These are phyloP conservation scores for Caenorhabditis japonica DNA, from an alignment of 2,888 invertebrate genomes.

Conservation along the genomic window DNA sequence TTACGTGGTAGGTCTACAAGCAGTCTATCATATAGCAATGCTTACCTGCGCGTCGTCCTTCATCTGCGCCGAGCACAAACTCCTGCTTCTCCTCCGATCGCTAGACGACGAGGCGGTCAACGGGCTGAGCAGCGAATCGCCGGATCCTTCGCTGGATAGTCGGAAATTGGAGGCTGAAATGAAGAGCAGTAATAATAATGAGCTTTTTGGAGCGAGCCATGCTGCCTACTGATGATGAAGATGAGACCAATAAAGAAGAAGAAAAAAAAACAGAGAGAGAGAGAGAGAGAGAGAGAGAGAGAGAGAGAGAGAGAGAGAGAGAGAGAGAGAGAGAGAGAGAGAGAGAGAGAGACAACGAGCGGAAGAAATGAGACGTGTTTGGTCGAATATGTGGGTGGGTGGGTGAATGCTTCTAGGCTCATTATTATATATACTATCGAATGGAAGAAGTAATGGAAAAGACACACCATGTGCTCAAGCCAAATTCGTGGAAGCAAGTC, in stretches of 20 bases:
- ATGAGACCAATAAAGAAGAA: constrained; percentile 14
- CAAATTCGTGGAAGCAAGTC: no score
- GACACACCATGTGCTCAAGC: no score
- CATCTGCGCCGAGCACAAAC: constrained; percentile 71
- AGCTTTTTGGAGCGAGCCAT: no score
- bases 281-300: no score
- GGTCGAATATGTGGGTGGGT: constrained; percentile 1
- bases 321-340: no score
- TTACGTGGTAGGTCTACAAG: no score
- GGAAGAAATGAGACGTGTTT: constrained; percentile 30
- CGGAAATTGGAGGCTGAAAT: constrained; percentile 45
- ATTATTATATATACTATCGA: constrained; percentile 29
- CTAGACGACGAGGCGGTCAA: constrained; percentile 30
- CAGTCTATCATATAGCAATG: no score
- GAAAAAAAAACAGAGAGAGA: no score
- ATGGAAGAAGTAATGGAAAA: no score
- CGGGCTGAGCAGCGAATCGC: constrained; percentile 48
- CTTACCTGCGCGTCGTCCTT: constrained; percentile 70
- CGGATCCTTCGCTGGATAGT: constrained; percentile 59
- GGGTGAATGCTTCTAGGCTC: constrained; percentile 23
- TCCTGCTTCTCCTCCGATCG: constrained; percentile 68
- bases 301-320: no score
- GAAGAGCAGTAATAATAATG: constrained; percentile 1
- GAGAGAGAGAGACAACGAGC: constrained; percentile 15
- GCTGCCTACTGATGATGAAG: constrained; percentile 6